These are phyloP conservation scores for Stercorarius parasiticus DNA, from an alignment of 2,113 vertebrate species.

Conservation along the genomic window DNA sequence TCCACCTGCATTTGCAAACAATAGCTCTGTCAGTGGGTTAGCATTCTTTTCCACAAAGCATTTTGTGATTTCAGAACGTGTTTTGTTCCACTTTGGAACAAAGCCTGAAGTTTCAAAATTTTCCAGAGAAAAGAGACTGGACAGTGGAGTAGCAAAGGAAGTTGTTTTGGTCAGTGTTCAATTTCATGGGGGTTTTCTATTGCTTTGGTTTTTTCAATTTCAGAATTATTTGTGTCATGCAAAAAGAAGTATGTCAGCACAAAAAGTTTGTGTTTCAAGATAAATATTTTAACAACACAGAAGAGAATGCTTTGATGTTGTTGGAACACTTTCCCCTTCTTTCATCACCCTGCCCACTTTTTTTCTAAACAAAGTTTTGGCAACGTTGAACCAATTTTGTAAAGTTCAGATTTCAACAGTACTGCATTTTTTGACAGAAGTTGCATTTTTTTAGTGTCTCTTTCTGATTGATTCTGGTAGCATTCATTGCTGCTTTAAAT, in stretches of 20 bases:
- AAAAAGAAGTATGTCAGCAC: slow-evolving; percentile 44
- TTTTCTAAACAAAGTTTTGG: slow-evolving; percentile 37
- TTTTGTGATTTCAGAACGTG: background rate
- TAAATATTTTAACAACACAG: slow-evolving; percentile 39
- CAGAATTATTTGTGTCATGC: background rate
- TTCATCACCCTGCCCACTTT: slow-evolving; percentile 6
- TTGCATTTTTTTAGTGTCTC: background rate
- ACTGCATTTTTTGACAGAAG: slow-evolving; percentile 10
- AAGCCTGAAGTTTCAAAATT: background rate
- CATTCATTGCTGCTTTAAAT: background rate
- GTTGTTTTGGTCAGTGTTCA: background rate
- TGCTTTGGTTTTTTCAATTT: background rate
- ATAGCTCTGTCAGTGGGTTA: background rate
- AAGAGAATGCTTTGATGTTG: slow-evolving; percentile 57
- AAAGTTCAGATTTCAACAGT: slow-evolving; percentile 35
- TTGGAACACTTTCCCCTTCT: slow-evolving; percentile 38
- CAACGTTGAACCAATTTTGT: background rate
- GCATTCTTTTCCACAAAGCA: slow-evolving; percentile 4
- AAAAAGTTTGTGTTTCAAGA: slow-evolving; percentile 53
- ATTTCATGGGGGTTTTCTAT: background rate
- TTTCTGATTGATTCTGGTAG: background rate
- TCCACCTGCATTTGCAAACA: background rate
- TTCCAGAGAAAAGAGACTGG: background rate
- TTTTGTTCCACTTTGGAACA: slow-evolving; percentile 14
- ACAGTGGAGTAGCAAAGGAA: background rate